Conservation (phyloP, 2,113 vertebrate genomes). For the Empidonax traillii region DNA sequence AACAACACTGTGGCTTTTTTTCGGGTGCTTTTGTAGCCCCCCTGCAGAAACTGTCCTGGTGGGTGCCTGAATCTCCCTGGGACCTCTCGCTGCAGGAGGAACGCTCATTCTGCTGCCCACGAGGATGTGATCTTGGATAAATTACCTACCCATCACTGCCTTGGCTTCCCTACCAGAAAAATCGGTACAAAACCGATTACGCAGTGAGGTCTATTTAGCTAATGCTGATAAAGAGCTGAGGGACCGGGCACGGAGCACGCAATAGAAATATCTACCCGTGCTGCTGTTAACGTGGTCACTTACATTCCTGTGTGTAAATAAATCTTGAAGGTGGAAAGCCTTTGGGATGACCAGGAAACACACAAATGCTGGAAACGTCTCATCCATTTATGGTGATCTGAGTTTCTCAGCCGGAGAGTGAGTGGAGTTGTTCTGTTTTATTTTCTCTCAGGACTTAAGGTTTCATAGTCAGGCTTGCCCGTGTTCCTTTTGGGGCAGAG, state of each 20-base stretch:
- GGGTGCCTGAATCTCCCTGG: not conserved
- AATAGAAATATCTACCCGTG: not conserved
- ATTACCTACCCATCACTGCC: not conserved
- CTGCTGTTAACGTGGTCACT: not conserved
- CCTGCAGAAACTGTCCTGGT: not conserved
- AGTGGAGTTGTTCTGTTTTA: not conserved
- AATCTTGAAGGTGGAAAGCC: constrained; percentile 35
- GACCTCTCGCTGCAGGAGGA: not conserved
- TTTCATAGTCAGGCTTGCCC: not conserved
- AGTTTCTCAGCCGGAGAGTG: not conserved
- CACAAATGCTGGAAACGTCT: constrained; percentile 2
- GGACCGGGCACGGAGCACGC: accelerated
- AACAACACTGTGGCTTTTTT: not conserved
- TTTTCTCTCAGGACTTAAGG: not conserved
- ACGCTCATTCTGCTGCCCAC: not conserved
- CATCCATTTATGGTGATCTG: not conserved
- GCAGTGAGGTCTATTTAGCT: not conserved
- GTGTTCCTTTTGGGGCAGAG: not conserved
- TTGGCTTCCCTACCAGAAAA: not conserved
- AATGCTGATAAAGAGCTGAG: not conserved
- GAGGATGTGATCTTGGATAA: not conserved
- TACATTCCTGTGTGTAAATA: constrained; percentile 44
- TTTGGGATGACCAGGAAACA: not conserved
- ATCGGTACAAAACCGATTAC: not conserved
- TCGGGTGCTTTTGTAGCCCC: not conserved